Conservation (phyloP, 2,113 vertebrate species). For the Brevimyrus niger region DNA sequence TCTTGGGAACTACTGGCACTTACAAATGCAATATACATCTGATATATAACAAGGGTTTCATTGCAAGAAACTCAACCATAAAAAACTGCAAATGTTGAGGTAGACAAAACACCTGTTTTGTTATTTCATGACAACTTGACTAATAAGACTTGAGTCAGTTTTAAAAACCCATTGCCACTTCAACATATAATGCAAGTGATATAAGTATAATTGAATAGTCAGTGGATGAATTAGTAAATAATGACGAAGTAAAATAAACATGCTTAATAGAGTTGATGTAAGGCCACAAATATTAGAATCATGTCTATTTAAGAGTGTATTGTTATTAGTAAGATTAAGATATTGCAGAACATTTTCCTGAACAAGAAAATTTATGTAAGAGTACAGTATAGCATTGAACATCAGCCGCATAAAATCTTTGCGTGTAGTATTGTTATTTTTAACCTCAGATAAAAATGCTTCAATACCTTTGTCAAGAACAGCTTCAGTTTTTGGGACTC, state of each 20-base stretch:
- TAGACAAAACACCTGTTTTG: neutral
- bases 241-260: neutral
- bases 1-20: slow-evolving; percentile 33
- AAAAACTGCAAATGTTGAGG: neutral
- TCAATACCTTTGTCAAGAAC: neutral
- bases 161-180: neutral
- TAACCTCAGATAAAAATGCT: neutral
- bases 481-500: slow-evolving; percentile 11
- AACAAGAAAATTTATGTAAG: neutral
- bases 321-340: neutral
- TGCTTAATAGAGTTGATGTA: neutral
- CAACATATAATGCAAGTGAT: neutral
- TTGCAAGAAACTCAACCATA: neutral
- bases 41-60: neutral
- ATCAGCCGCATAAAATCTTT: neutral
- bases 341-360: neutral
- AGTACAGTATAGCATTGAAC: neutral
- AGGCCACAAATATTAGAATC: neutral
- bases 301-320: neutral
- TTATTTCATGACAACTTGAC: neutral
- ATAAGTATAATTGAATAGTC: neutral
- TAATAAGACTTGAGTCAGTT: neutral
- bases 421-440: neutral
- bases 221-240: neutral
- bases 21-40: slow-evolving; percentile 5